Evolutionary conservation across 2,797 vertebrate genomes (phyloP), one percentile per base, ranked within the genome.

Genomic region (Sebastes glaucus): DNA sequence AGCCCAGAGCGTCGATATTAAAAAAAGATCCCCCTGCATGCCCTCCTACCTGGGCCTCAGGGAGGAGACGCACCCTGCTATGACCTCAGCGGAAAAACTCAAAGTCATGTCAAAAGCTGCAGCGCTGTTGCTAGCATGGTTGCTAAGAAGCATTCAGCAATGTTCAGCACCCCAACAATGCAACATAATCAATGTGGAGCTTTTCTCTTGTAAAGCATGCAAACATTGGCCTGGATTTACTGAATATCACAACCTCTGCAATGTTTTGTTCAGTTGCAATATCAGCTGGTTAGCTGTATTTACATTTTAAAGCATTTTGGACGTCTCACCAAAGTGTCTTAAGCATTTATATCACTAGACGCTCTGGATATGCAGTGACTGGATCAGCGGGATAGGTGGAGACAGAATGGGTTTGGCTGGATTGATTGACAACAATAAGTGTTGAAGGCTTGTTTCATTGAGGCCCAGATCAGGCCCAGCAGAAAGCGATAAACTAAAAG

Each of bases 401-500:
- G 71, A 75, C 57, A 49, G 42, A 62, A 59, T 42, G 46, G 59
- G 18, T 62, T 81, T 66, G 35, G 27, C 32, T 71, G 53, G 57
- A 42, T 20, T 71, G 78, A 60, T 65, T 89, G 82, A 81, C 73
- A 66, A 55, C 42, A 67, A 23, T 52, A 46, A 81, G 53, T 78
- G 75, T 69, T 57, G 53, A 85, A 81, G 32, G 67, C 69, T 86
- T 66, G 67, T 80, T 89, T 84, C 46, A 77, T 55, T 69, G 81
- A 89, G 82, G 89, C 77, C 49, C 83, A 78, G 80, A 87, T 87
- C 77, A 89, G 84, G 71, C 78, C 69, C 35, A 20, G 84, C 69
- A 79, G 74, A 85, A 89, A 85, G 85, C 88, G 88, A 82, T 80
- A 88, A 93, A 88, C 91, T 87, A 89, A 90, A 92, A 92, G 83